Evolutionary conservation across 2,113 vertebrate genomes (phyloP).

Genomic region (Felis catus): F.catus_Fca126_mat1.0 CM031421.1:90594001-90594500

Average conservation of each 20-base stretch:
- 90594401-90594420: neutral
- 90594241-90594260: neutral
- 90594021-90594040: neutral
- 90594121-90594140: neutral
- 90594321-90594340: neutral
- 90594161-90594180: neutral
- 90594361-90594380: neutral
- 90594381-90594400: neutral
- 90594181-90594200: neutral
- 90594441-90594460: neutral
- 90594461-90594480: neutral
- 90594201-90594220: neutral
- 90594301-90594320: neutral
- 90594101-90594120: neutral
- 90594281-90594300: neutral
- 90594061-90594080: neutral
- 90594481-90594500: neutral
- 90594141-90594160: neutral
- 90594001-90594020: neutral
- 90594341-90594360: neutral
- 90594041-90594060: neutral
- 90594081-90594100: neutral
- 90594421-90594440: neutral
- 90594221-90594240: neutral
- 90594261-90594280: neutral